phyloP scores from a whole-genome alignment of 2,113 vertebrate species.

The Tautogolabrus adspersus region DNA sequence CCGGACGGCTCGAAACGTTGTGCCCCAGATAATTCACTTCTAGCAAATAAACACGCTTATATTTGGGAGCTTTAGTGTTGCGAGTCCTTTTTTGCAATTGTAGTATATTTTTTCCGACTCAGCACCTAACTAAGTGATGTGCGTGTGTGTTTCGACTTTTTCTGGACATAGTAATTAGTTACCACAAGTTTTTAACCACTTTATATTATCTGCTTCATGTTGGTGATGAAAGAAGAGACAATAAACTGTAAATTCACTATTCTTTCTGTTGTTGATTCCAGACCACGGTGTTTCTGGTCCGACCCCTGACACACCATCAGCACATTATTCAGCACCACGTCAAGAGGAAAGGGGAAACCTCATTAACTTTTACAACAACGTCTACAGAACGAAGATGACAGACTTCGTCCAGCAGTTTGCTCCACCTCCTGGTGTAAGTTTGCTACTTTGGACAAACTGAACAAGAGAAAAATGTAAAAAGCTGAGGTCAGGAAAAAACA shows the following conservation, averaged over 20 bases:
- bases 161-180: too few relatives aligned
- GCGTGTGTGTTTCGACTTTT: too few relatives aligned
- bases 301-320: constrained; percentile 55
- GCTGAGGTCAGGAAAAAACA: not conserved
- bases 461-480: not conserved
- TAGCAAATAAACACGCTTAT: too few relatives aligned
- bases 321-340: constrained; percentile 34
- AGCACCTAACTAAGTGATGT: too few relatives aligned
- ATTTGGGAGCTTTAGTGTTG: too few relatives aligned
- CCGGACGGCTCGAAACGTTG: too few relatives aligned
- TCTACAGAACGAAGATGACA: constrained; percentile 44
- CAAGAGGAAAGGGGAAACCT: constrained; percentile 41
- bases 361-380: constrained; percentile 55
- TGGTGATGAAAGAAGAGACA: not conserved
- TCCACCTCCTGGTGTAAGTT: constrained; percentile 32
- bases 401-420: constrained; percentile 45
- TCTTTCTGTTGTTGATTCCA: constrained; percentile 10
- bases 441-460: too few relatives aligned
- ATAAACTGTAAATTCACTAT: not conserved
- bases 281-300: not conserved
- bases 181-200: too few relatives aligned
- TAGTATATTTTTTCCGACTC: too few relatives aligned
- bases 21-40: too few relatives aligned
- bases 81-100: too few relatives aligned
- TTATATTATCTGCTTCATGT: too few relatives aligned